Evolutionary conservation across 2,888 invertebrate species (phyloP).

Genomic region (Lottia gigantea): DNA sequence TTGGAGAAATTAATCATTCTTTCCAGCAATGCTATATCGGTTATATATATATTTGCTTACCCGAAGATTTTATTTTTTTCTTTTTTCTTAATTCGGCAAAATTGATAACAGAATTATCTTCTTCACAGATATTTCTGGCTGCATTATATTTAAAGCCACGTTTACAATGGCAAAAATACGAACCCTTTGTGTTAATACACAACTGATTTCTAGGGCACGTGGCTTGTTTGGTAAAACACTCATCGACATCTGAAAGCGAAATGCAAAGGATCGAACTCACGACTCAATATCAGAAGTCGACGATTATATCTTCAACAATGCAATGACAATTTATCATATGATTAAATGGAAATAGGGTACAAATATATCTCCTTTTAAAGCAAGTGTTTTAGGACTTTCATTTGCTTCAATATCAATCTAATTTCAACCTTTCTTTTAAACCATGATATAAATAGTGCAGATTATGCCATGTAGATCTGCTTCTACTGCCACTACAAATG

Average conservation of each 20-base stretch:
- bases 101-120: not conserved
- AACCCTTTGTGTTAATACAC: not conserved
- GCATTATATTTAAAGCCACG: not conserved
- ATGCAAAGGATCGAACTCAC: not conserved
- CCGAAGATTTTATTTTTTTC: not conserved
- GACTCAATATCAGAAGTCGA: too few relatives aligned
- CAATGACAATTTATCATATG: too few relatives aligned
- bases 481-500: too few relatives aligned
- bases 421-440: too few relatives aligned
- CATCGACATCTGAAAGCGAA: not conserved
- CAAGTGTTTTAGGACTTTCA: too few relatives aligned
- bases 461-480: too few relatives aligned
- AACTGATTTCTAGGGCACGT: not conserved
- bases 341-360: too few relatives aligned
- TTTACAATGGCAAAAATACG: constrained; percentile 5
- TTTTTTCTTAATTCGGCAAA: not conserved
- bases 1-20: too few relatives aligned
- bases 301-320: too few relatives aligned
- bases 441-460: too few relatives aligned
- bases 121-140: not conserved
- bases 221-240: not conserved
- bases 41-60: not conserved
- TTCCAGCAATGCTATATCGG: not conserved
- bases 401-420: too few relatives aligned
- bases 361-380: too few relatives aligned